Conservation (phyloP, 64 coral and sea anemone species). For the Orbicella faveolata region DNA sequence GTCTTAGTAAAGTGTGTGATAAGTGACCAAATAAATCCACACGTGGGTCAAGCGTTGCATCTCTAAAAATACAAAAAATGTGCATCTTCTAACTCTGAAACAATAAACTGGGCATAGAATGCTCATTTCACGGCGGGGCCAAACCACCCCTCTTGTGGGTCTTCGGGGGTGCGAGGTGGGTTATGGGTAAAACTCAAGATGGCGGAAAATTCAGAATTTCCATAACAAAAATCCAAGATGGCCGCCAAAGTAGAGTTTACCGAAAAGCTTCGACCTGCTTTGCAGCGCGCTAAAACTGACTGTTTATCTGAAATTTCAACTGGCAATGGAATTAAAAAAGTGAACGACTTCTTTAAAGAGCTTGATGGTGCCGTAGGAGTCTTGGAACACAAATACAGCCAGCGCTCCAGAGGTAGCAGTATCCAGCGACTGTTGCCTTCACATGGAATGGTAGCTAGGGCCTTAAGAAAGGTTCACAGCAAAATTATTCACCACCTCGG, state of each 20-base stretch:
- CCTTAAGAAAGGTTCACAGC: neutral
- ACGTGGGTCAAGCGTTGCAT: no score
- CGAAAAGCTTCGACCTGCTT: neutral
- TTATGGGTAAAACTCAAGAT: neutral
- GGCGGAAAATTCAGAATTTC: neutral
- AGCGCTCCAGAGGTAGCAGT: neutral
- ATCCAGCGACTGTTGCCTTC: neutral
- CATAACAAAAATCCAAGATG: no score
- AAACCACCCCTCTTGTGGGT: neutral
- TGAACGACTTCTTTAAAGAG: neutral
- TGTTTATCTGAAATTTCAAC: neutral
- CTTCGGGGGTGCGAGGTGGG: neutral
- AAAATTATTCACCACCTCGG: neutral
- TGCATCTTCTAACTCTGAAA: no score
- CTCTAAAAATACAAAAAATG: no score
- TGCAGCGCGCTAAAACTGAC: neutral
- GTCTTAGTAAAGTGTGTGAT: no score
- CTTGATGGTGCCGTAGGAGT: neutral
- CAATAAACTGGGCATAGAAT: no score
- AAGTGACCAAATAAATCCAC: no score
- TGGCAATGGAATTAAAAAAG: neutral
- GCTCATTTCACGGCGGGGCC: neutral
- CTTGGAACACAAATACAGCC: neutral
- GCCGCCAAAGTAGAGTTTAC: no score
- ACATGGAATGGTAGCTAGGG: constrained; percentile 8